Evolutionary conservation across 30 jellyfish, hydroid and myxozoan species (phyloP).

Genomic region (Sanderia malayensis): DNA sequence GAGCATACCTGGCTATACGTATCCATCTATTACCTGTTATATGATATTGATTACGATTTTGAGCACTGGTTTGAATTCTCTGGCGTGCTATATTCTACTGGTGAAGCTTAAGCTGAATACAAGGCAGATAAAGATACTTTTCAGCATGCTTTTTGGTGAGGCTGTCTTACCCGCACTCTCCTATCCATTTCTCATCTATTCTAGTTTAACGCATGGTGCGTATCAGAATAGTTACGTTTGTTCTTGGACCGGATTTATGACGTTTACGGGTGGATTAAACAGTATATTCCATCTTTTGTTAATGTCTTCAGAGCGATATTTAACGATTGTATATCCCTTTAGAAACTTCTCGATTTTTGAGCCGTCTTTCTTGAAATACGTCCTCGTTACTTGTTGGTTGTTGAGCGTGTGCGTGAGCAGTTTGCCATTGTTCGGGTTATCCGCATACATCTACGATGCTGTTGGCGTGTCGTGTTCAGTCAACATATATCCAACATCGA

Average conservation of each 20-base stretch:
- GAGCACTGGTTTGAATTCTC: not conserved
- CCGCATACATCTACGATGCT: conserved; percentile 28
- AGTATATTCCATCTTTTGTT: conserved; percentile 35
- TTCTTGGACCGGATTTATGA: conserved; percentile 22
- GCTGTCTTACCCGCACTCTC: conserved; percentile 8
- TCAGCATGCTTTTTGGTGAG: conserved; percentile 35
- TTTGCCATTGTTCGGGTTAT: conserved; percentile 49
- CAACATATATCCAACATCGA: conserved; percentile 2
- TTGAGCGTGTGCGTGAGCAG: conserved; percentile 1
- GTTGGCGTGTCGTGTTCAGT: conserved; percentile 45
- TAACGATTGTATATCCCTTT: conserved; percentile 41
- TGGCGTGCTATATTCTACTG: conserved; percentile 14
- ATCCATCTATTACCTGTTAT: not conserved
- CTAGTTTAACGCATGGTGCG: conserved; percentile 15
- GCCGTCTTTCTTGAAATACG: not conserved
- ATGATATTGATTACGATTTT: not conserved
- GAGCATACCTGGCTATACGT: not conserved
- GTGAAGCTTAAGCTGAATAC: not conserved
- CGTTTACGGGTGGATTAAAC: conserved; percentile 33
- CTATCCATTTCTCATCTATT: conserved; percentile 21
- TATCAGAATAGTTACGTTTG: conserved; percentile 12
- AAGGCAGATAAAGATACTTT: conserved; percentile 18
- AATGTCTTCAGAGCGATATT: conserved; percentile 33
- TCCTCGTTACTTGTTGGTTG: conserved; percentile 30
- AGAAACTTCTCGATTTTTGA: not conserved